Percentiles rank a stretch among this genome's conserved stretches.
Conservation (phyloP, 2,113 vertebrate genomes). For the Azemiops feae region DNA sequence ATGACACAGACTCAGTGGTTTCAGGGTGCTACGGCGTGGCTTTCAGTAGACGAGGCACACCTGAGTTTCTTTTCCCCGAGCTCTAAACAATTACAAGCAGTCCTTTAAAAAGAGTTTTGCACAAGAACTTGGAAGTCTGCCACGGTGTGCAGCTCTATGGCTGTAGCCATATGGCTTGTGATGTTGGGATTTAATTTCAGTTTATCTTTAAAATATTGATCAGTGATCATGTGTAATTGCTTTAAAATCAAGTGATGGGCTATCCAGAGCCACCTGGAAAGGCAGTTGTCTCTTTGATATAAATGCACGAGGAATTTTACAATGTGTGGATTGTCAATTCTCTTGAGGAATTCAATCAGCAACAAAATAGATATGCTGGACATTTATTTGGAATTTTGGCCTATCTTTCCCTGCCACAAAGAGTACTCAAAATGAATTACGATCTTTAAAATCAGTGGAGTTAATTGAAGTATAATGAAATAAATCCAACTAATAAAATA, state of each 20-base stretch:
- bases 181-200: not conserved
- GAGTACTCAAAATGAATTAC: not conserved
- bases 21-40: not conserved
- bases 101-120: not conserved
- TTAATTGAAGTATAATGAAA: not conserved
- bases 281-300: not conserved
- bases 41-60: not conserved
- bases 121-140: not conserved
- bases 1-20: not conserved
- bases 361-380: not conserved
- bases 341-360: not conserved
- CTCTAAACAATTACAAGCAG: not conserved
- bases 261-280: not conserved
- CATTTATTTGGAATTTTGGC: not conserved
- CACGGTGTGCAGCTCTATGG: not conserved
- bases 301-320: not conserved
- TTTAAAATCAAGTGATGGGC: not conserved
- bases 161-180: not conserved
- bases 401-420: not conserved
- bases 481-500: not conserved
- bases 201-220: slow-evolving; percentile 2
- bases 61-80: not conserved
- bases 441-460: not conserved
- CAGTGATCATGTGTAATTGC: not conserved
- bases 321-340: not conserved